Percentiles rank a stretch among this genome's conserved stretches.
Evolutionary conservation across 2,888 invertebrate genomes (phyloP).

Genomic region (Onthophagus sagittarius): DNA sequence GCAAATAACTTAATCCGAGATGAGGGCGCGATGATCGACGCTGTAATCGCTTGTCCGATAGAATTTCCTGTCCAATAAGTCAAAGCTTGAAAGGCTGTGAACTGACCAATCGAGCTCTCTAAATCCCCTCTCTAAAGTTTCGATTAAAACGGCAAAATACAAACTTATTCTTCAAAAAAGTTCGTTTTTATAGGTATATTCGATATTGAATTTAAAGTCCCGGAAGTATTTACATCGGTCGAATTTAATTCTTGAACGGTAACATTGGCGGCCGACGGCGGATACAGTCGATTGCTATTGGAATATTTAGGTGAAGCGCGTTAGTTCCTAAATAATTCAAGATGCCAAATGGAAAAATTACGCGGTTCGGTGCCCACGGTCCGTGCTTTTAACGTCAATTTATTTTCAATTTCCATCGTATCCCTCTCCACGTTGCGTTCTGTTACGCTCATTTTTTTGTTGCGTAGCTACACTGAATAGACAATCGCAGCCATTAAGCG

Average conservation of each 20-base stretch:
- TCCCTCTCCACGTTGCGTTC: background rate
- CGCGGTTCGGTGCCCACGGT: constrained; percentile 2
- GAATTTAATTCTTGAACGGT: constrained; percentile 6
- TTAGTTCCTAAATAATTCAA: constrained; percentile 1
- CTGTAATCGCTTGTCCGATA: constrained; percentile 47
- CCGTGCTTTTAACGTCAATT: constrained; percentile 10
- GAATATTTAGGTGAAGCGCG: constrained; percentile 5
- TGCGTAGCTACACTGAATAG: background rate
- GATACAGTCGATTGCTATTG: constrained; percentile 9
- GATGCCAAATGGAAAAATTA: background rate
- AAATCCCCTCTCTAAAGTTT: background rate
- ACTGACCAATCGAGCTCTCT: constrained; percentile 24
- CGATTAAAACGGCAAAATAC: background rate
- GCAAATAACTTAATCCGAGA: constrained; percentile 42
- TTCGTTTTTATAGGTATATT: background rate
- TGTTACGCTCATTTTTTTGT: constrained; percentile 1
- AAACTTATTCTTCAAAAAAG: background rate
- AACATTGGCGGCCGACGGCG: background rate
- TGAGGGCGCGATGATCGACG: constrained; percentile 43
- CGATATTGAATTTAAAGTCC: background rate
- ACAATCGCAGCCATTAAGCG: background rate
- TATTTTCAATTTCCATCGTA: constrained; percentile 7
- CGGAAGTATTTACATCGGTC: background rate
- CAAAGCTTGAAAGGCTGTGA: constrained; percentile 30
- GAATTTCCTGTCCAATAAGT: constrained; percentile 45